Base-by-base conservation (phyloP, 2,888 invertebrate species). In the Pachydiplax longipennis region DNA sequence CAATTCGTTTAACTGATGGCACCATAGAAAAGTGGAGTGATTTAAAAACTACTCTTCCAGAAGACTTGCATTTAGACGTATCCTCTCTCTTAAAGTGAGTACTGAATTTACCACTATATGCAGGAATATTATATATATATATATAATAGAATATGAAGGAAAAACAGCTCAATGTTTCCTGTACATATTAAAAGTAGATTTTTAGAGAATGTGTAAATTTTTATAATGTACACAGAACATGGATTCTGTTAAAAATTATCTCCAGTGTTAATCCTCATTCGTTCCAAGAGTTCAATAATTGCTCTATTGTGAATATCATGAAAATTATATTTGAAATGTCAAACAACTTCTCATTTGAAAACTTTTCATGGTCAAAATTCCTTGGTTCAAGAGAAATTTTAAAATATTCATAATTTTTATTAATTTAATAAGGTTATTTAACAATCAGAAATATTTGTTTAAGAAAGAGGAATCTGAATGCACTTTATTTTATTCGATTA, bases 11-110 rank as follows among this genome's bases (percentile, higher is more conserved):
- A n/a, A 87, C 87, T 2, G 87, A 87, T 87, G 40, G 4, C 0
- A 93, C 92, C 0, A 93, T 92, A 90, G 48, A 80, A 1, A 90
- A 91, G 58, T 94, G 93, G 93, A 90, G 90, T 0, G 92, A 92
- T 61, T 92, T 93, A 8, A 92, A 92, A 35, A 10, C 93, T 10
- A 92, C 92, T 3, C 91, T 93, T 18, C 92, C 93, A 0, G 91
- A 92, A 10, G 92, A 93, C 53, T 73, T 92, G n/a, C 87, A 87
- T 61, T 37, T 87, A 10, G 37, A 37, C 53, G 65, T 87, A n/a
- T 10, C 87, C n/a, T 65, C 87, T 61, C 65, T 87, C 0, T 40
- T 87, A 13, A 87, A 37, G 87, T 87, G 61, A 61, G 10, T n/a
- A 61, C 18, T 87, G 37, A 22, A 12, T 87, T 61, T 61, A 48